Base-by-base conservation (phyloP, 1,140 invertebrate species). In the Mactra quadrangularis region DNA sequence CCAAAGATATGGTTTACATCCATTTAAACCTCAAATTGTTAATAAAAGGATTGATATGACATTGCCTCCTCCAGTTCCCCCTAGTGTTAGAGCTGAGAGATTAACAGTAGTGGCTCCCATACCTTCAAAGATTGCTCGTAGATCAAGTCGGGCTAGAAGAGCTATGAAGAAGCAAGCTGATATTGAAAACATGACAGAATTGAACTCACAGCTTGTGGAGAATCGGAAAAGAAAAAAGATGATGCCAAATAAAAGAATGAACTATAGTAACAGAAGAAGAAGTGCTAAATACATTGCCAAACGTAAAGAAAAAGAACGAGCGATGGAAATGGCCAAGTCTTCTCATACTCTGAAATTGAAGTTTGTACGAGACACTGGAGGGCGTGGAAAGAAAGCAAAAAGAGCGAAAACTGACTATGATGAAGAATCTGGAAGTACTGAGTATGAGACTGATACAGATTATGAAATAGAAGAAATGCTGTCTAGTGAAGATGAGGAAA, bases 401-500 rank as follows among this genome's bases (percentile, higher is more conserved):
- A 71, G 41, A 15, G 6, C 53, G n/a, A 60, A 59, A 22, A n/a
- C n/a, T 13, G 50, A 76, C 1, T 35, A 76, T 60, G 55, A 76
- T 19, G 38, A 75, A 1, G 50, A 52, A 41, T n/a, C 35, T 52
- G 7, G 35, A 47, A 31, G 25, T n/a, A 35, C 29, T 22, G 77
- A 81, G 17, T 81, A 70, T 60, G 77, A 81, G 27, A 81, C 77
- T n/a, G 77, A 81, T 22, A 66, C 77, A 25, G 77, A 81, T 31
- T 81, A 66, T 60, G 77, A 81, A 35, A 81, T 81, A 47, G 77
- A 81, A 53, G 77, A 81, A 17, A 81, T 81, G 77, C 35, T 81
- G 17, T 81, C 77, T 33, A 81, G 77, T 81, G 77, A 81, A 27
- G 77, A 81, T 59, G 76, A 79, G 3, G 77, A 81, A 7, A n/a